Conservation (phyloP, 1,140 invertebrate genomes). For the Drosophila guanche region DNA sequence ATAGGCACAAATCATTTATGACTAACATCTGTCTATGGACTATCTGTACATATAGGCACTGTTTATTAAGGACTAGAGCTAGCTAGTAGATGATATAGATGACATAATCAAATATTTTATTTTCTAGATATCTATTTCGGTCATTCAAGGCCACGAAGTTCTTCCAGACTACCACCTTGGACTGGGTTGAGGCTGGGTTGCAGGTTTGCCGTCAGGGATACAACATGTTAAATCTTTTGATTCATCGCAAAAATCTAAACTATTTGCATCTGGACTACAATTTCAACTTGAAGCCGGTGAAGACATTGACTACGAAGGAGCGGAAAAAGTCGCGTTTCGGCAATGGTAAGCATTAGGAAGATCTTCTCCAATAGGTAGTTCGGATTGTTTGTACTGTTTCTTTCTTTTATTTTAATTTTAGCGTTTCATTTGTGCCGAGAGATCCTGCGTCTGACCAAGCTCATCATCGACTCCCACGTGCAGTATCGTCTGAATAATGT, state of each 20-base stretch:
- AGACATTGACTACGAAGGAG: conserved; percentile 99
- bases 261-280: conserved; percentile 99
- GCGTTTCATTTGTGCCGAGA: conserved; percentile 99
- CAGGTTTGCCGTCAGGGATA: conserved; percentile 99
- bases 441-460: conserved; percentile 97
- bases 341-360: conserved; percentile 88
- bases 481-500: conserved; percentile 99
- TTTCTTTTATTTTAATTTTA: conserved; percentile 72
- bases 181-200: conserved; percentile 99
- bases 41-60: too few species aligned
- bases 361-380: not conserved
- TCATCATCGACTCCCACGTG: conserved; percentile 99
- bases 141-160: conserved; percentile 99
- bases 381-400: too few species aligned
- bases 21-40: not conserved
- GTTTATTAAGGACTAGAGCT: too few species aligned
- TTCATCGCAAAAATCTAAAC: conserved; percentile 99
- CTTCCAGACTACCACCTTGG: conserved; percentile 99
- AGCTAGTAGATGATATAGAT: too few species aligned
- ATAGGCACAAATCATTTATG: not conserved
- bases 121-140: conserved; percentile 92
- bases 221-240: conserved; percentile 99
- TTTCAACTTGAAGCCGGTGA: conserved; percentile 99
- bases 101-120: conserved; percentile 53
- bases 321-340: conserved; percentile 99